Percentiles rank a stretch among this genome's conserved stretches.
Conservation (phyloP, 2,888 invertebrate species). For the Ochlodes sylvanus region DNA sequence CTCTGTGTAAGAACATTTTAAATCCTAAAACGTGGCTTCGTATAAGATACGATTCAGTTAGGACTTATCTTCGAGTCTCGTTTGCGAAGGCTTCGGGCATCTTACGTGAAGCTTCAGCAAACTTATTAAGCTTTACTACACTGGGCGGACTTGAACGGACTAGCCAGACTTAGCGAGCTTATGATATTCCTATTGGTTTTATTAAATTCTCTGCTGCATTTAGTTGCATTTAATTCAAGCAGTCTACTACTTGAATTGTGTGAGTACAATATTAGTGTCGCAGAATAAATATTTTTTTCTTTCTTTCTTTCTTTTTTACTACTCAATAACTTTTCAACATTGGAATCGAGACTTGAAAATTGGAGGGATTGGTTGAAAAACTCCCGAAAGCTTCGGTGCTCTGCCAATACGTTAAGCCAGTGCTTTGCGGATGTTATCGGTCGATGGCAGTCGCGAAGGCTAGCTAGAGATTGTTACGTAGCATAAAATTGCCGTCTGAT, state of each 20-base stretch:
- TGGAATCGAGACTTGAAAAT: too few relatives aligned
- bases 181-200: background rate
- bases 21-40: background rate
- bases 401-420: background rate
- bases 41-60: background rate
- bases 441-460: background rate
- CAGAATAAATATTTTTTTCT: too few relatives aligned
- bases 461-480: background rate
- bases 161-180: background rate
- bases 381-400: too few relatives aligned
- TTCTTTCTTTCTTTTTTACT: too few relatives aligned
- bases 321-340: too few relatives aligned
- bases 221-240: background rate
- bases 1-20: background rate
- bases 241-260: too few relatives aligned
- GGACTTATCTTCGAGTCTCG: background rate
- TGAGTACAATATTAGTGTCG: too few relatives aligned
- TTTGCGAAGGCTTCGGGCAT: slow-evolving; percentile 15
- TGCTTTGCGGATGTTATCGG: background rate
- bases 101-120: slow-evolving; percentile 24
- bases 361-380: too few relatives aligned
- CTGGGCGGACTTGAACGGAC: background rate
- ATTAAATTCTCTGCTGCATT: background rate
- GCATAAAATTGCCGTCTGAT: background rate
- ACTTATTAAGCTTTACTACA: slow-evolving; percentile 13